Conservation (phyloP, 1,140 invertebrate species). For the Hydropsyche tenuis region DNA sequence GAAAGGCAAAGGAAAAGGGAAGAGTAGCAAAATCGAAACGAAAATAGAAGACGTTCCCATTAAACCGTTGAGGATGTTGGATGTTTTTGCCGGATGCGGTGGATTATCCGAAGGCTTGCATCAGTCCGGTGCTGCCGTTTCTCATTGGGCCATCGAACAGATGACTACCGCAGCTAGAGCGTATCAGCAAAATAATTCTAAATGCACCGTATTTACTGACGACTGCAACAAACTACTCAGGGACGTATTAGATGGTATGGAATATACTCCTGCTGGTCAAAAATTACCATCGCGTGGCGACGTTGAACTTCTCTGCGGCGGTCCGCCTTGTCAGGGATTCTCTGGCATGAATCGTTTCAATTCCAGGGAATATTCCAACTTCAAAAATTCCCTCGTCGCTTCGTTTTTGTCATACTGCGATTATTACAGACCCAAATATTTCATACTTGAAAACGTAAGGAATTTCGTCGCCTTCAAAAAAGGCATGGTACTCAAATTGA, state of each 20-base stretch:
- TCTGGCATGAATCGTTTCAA: constrained; percentile 92
- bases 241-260: constrained; percentile 66
- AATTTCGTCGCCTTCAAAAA: constrained; percentile 85
- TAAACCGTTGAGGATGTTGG: constrained; percentile 70
- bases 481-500: constrained; percentile 83
- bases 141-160: constrained; percentile 84
- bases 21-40: constrained; percentile 62
- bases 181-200: constrained; percentile 79
- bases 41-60: constrained; percentile 53
- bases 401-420: constrained; percentile 87
- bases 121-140: constrained; percentile 72
- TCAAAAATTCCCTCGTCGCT: constrained; percentile 89
- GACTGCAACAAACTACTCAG: constrained; percentile 81
- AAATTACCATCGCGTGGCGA: constrained; percentile 78
- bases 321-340: constrained; percentile 92
- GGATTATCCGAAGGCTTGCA: constrained; percentile 78
- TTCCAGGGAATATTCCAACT: constrained; percentile 83
- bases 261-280: constrained; percentile 62
- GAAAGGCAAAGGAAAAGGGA: constrained; percentile 78
- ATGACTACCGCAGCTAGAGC: constrained; percentile 80
- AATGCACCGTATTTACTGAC: constrained; percentile 77
- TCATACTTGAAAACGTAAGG: constrained; percentile 86
- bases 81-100: constrained; percentile 91
- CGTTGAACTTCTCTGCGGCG: constrained; percentile 85
- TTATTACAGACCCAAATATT: constrained; percentile 84